These are phyloP conservation scores for Oncorhynchus mykiss DNA, from an alignment of 2,113 vertebrate species.

Conservation along the genomic window DNA sequence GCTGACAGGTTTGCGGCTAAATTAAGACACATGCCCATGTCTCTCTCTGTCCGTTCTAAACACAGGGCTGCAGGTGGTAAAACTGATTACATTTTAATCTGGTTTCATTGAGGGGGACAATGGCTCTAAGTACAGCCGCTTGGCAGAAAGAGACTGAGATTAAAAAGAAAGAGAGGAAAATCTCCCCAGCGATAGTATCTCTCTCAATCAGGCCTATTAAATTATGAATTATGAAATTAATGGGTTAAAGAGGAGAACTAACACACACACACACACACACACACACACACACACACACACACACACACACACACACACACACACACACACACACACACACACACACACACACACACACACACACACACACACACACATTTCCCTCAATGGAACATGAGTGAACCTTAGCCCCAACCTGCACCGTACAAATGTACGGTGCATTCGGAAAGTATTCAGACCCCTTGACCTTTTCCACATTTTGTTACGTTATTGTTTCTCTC, in stretches of 20 bases:
- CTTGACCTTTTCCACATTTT: no score
- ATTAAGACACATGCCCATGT: background rate
- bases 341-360: no score
- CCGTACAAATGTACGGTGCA: no score
- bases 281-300: constrained; percentile 3
- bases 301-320: no score
- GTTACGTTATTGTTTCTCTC: no score
- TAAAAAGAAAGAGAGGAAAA: background rate
- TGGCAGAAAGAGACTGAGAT: background rate
- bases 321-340: background rate
- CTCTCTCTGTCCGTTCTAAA: background rate
- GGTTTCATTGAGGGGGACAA: background rate
- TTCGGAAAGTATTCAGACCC: no score
- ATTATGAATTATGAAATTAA: background rate
- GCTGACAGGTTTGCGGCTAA: background rate
- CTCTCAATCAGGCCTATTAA: background rate
- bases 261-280: background rate
- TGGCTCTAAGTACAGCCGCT: background rate
- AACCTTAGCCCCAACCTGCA: no score
- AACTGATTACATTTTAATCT: constrained; percentile 5
- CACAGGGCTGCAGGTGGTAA: constrained; percentile 3
- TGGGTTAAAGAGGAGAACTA: background rate
- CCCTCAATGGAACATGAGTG: no score
- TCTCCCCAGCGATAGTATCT: background rate
- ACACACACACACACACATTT: background rate